Conservation (phyloP, 2,888 invertebrate species). For the Drosophila melanosoma region DNA sequence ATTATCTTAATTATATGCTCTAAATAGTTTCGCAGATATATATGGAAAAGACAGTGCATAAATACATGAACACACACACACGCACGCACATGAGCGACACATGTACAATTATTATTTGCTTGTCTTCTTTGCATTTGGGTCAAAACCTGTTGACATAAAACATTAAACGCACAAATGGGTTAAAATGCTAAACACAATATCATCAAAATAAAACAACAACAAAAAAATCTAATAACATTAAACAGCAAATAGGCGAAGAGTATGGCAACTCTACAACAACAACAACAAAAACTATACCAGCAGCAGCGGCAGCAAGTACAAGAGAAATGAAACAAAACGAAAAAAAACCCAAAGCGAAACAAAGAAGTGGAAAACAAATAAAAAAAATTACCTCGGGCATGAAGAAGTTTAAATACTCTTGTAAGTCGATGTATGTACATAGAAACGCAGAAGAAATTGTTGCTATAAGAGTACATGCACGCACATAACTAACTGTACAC, state of each 20-base stretch:
- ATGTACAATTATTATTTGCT: not conserved
- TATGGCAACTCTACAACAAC: slow-evolving; percentile 49
- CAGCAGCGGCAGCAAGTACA: slow-evolving; percentile 36
- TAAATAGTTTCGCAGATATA: not conserved
- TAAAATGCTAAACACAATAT: slow-evolving; percentile 64
- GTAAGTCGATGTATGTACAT: slow-evolving; percentile 16
- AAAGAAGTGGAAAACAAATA: slow-evolving; percentile 29
- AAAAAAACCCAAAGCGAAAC: slow-evolving; percentile 37
- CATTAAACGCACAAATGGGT: slow-evolving; percentile 64
- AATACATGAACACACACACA: not conserved
- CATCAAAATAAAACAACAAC: slow-evolving; percentile 37
- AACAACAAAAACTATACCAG: slow-evolving; percentile 35
- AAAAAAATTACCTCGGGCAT: slow-evolving; percentile 16
- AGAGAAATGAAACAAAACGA: slow-evolving; percentile 7
- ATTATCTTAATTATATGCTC: not conserved
- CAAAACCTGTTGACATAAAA: slow-evolving; percentile 77
- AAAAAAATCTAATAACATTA: slow-evolving; percentile 64
- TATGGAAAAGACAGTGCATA: not conserved
- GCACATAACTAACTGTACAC: slow-evolving; percentile 6
- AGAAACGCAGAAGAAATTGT: slow-evolving; percentile 19
- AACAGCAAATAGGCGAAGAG: slow-evolving; percentile 52
- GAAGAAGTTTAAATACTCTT: slow-evolving; percentile 40
- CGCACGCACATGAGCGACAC: not conserved
- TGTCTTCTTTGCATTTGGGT: slow-evolving; percentile 61
- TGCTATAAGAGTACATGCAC: slow-evolving; percentile 17